Base-by-base conservation (phyloP, 2,113 vertebrate genomes). In the Amphilophus citrinellus region DNA sequence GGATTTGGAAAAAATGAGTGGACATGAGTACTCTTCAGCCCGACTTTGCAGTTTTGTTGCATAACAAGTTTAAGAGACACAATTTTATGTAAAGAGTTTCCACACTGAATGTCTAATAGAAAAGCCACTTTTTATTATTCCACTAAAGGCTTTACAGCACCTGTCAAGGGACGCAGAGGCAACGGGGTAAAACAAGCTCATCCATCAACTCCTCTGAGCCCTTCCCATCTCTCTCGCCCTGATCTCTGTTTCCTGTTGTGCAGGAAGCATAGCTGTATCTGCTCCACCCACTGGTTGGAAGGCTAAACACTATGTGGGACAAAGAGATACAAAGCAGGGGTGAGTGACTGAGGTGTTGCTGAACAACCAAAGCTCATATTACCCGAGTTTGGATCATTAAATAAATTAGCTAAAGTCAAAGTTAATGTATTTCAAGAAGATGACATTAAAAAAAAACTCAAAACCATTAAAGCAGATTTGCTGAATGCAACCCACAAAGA, bases 221-320 rank as follows among this genome's bases (percentile, higher is more conserved):
- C 81, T 81, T 91, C 89, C 90, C 89, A 77, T 84, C 91, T 86
- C 87, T 76, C 62, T 84, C 10, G 18, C 83, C 80, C 83, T 35
- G 84, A 78, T 84, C 85, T 50, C 71, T 73, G 85, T 85, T 94
- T 94, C 94, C 94, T 96, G 94, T 95, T 95, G 93, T 89, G 90
- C 86, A 95, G 95, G 94, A 95, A 94, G 90, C 59, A 17, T 42
- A 32, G 89, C 87, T 50, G 65, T 89, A 88, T 84, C 91, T 83
- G 22, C 94, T 89, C 92, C 90, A 90, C 93, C 92, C 93, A 86
- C 83, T 84, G 47, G 75, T 77, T 22, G 30, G 6, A 73, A 91
- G 76, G 77, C 79, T 91, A 89, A 92, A 93, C 88, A 89, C 65
- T 83, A 57, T 27, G 35, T 88, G 68, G 42, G 42, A 82, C 58